Base-by-base conservation (phyloP, 2,797 vertebrate species). In the Myotis myotis region DNA sequence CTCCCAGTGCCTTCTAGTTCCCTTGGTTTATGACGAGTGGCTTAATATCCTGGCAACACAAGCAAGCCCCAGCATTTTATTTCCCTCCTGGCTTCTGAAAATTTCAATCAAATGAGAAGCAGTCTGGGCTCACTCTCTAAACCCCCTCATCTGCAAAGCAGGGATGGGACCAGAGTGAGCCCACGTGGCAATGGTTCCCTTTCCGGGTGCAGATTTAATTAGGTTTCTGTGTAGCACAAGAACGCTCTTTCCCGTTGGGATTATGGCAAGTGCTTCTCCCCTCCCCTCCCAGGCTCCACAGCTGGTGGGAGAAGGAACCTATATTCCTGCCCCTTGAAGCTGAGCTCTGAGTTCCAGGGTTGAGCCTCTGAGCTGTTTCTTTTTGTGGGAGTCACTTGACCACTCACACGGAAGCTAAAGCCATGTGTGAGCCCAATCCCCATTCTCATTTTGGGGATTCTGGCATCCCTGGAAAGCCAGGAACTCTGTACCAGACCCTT, bases 111-210 rank as follows among this genome's bases (percentile, higher is more conserved):
- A 92, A 95, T 64, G 49, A 79, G 70, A 94, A 92, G 30, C 9
- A 6, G 20, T 95, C 90, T 94, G 71, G 76, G 96, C 68, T 96
- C 71, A 51, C 96, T 92, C 92, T 12, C 92, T 44, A 89, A 96
- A 88, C 19, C 33, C 70, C 49, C 8, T 94, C 90, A 44, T 68
- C 75, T 91, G 49, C 28, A 85, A 84, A 72, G 51, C 60, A 9
- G 66, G 76, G 44, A 36, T 76, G 60, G 75, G 47, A 70, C 70
- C 75, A 85, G 89, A 75, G 11, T 1, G 30, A 57, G 25, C 79
- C 82, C 57, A 30, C 0, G 2, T 86, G 86, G 38, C 55, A 51
- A 20, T 76, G 55, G 23, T 55, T 36, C 22, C 64, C 17, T 95
- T 96, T 92, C 89, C 84, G 23, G 10, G 75, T 75, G 83, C 16